Evolutionary conservation across 2,888 invertebrate species (phyloP).

Genomic region (Xanthia icteritia): DNA sequence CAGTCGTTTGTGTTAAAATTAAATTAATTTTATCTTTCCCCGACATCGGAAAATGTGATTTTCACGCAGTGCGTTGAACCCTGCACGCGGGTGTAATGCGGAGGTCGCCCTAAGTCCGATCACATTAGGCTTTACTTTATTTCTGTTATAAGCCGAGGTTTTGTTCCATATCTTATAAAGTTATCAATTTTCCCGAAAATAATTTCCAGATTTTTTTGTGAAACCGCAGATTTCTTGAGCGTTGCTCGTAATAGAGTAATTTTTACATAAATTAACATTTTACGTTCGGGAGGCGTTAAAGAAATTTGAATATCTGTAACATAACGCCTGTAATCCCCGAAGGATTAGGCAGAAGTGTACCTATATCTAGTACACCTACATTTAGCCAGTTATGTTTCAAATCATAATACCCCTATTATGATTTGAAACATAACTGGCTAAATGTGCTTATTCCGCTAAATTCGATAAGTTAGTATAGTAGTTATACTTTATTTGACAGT

Average conservation of each 20-base stretch:
- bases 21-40: slow-evolving; percentile 51
- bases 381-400: too few species aligned
- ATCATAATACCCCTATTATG: too few species aligned
- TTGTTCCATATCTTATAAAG: slow-evolving; percentile 22
- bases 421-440: too few species aligned
- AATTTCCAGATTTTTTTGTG: background rate
- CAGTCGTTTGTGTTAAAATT: slow-evolving; percentile 33
- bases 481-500: background rate
- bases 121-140: slow-evolving; percentile 27
- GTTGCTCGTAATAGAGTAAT: background rate
- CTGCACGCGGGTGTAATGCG: slow-evolving; percentile 70
- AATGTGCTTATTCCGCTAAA: background rate
- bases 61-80: slow-evolving; percentile 78
- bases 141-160: background rate
- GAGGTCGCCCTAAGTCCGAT: slow-evolving; percentile 47
- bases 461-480: too few species aligned
- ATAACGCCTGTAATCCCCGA: too few species aligned
- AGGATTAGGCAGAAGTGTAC: too few species aligned
- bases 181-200: background rate
- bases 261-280: background rate
- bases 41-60: slow-evolving; percentile 67
- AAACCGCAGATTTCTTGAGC: too few species aligned
- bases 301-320: background rate
- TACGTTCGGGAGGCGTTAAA: too few species aligned
- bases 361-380: too few species aligned